Evolutionary conservation across 1,140 invertebrate species (phyloP), one percentile per base, ranked within the genome.

Genomic region (Drosophila bifasciata): DNA sequence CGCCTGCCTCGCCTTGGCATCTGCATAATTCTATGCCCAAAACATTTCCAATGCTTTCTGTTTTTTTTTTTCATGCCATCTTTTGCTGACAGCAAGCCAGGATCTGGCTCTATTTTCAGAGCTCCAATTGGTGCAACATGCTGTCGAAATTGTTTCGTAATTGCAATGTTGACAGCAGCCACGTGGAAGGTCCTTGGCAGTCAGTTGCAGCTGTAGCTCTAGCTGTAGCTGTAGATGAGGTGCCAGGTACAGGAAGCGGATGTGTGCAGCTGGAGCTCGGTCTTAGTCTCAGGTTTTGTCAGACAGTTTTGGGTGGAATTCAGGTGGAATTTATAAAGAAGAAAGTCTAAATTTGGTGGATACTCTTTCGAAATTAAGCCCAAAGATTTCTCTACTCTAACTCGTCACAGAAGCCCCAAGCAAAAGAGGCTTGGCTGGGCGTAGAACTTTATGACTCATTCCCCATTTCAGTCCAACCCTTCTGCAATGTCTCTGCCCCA

Each of bases 101-200:
- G 59, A 53, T 67, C 55, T 28, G 8, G 11, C 21, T 77, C 78
- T 62, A 67, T 63, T 73, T 76, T 57, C 59, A 52, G 60, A 15
- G 55, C 60, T 81, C 53, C 83, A 78, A 86, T 88, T 88, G 69
- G 58, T 61, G 69, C 61, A 69, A 76, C 81, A 88, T 77, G 83
- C 83, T 86, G 83, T 88, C 77, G 81, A 86, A 86, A 88, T 88
- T 81, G 81, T 78, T 86, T 88, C 83, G 81, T 86, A 86, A 86
- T 86, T 88, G 81, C 81, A 88, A 74, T 78, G 81, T 71, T 88
- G 81, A 68, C 81, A 77, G 70, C 74, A 57, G 58, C 69, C 64
- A 56, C 78, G 69, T 77, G 64, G 53, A 52, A 62, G 52, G 53
- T 67, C 51, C 60, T 55, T 13, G 32, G 32, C 32, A 36, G 32